Evolutionary conservation across 2,113 vertebrate species (phyloP), one percentile per base, ranked within the genome.

Genomic region (Vireo altiloquus): DNA sequence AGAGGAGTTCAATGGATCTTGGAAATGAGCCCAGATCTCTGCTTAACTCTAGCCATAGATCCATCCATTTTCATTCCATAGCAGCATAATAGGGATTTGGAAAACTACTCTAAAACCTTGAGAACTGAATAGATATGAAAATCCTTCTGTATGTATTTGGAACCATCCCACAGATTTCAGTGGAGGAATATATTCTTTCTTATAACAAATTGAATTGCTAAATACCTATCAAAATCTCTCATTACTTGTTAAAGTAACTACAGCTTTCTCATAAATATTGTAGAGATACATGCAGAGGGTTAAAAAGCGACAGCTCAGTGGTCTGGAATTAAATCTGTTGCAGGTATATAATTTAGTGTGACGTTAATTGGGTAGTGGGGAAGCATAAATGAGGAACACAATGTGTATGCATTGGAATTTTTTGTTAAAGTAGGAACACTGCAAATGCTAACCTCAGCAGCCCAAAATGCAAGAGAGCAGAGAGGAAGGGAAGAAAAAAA

Each of bases 261-360:
- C 39, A 61, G 56, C 74, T 88, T 95, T 91, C 94, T 92, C 91
- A 78, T 92, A 95, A 97, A 89, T 94, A 95, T 93, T 94, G 89
- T 89, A 92, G 44, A 83, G 39, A 79, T 85, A 81, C 64, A 91
- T 66, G 84, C 83, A 96, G 79, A 93, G 88, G 85, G 89, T 96
- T 94, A 91, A 93, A 96, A 96, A 95, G 60, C 3, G 14, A 91
- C 87, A 96, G 90, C 93, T 96, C 90, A 89, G 87, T 95, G 87
- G 86, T 92, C 91, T 95, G 92, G 95, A 97, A 96, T 97, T 96
- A 96, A 93, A 97, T 93, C 82, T 91, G 60, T 95, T 97, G 74
- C 85, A 96, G 94, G 91, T 96, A 89, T 90, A 91, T 96, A 97
- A 97, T 96, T 97, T 97, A 96, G 77, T 96, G 82, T 95, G 96